Conservation (phyloP, 2,797 vertebrate species). For the Cossypha polioptera region DNA sequence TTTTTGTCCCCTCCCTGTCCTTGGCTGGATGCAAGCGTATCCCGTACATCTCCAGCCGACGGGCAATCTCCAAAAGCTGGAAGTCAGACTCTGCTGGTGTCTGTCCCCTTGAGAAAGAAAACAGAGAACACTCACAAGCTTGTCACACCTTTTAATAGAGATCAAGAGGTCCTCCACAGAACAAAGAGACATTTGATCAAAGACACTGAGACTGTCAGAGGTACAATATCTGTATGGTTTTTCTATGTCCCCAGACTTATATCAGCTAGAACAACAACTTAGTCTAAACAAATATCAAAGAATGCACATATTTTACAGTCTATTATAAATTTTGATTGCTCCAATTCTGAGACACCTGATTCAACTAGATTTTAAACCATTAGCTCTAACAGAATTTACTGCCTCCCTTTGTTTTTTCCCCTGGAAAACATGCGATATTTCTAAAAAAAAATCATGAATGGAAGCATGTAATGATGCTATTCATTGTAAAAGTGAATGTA, state of each 20-base stretch:
- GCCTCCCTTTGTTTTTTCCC: background rate
- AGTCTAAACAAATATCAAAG: background rate
- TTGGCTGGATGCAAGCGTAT: constrained; percentile 93
- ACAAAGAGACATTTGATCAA: constrained; percentile 49
- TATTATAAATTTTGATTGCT: background rate
- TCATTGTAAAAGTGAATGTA: background rate
- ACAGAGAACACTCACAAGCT: constrained; percentile 41
- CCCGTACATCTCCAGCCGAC: constrained; percentile 94
- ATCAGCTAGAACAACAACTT: constrained; percentile 2
- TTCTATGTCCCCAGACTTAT: background rate
- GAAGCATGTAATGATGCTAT: background rate
- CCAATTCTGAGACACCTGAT: background rate
- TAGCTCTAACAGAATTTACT: background rate
- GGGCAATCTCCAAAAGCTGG: constrained; percentile 92
- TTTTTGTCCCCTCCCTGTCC: constrained; percentile 91
- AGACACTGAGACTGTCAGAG: background rate
- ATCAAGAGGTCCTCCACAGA: constrained; percentile 31
- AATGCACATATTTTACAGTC: background rate
- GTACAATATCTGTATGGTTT: background rate
- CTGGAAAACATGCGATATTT: background rate
- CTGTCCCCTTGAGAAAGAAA: constrained; percentile 84
- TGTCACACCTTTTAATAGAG: constrained; percentile 47
- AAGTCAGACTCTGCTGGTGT: constrained; percentile 96
- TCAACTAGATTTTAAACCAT: background rate
- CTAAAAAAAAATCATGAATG: background rate